phyloP scores from a whole-genome alignment of 2,113 vertebrate genomes.

The Irena cyanogastra region DNA sequence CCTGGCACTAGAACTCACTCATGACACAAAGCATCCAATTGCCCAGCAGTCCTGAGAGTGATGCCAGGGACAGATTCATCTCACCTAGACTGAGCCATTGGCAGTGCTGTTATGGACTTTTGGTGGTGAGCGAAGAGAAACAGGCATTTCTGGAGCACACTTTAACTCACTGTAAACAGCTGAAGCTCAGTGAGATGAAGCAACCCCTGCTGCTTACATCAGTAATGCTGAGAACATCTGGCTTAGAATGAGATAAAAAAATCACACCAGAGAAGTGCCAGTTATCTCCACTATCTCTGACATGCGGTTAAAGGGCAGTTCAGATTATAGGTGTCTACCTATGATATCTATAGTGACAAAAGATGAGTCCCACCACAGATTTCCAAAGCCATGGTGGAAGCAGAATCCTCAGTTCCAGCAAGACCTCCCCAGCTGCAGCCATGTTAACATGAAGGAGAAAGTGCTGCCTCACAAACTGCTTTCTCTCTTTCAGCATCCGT shows the following conservation, averaged over 20 bases:
- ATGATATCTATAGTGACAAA: not conserved
- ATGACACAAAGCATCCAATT: not conserved
- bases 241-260: not conserved
- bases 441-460: not conserved
- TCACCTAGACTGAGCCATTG: not conserved
- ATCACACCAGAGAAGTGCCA: not conserved
- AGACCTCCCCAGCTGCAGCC: not conserved
- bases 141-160: not conserved
- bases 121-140: not conserved
- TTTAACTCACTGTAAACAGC: not conserved
- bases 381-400: not conserved
- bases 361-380: not conserved
- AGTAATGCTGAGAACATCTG: not conserved
- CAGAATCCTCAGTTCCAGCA: not conserved
- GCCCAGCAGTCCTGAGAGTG: not conserved
- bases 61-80: not conserved
- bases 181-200: not conserved
- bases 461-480: not conserved
- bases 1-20: not conserved
- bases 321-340: not conserved
- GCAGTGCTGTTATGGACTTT: not conserved
- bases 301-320: not conserved
- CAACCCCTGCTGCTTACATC: not conserved
- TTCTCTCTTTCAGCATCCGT: conserved; percentile 79
- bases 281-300: not conserved